Base-by-base conservation (phyloP, 2,797 vertebrate genomes). In the Megalops cyprinoides region DNA sequence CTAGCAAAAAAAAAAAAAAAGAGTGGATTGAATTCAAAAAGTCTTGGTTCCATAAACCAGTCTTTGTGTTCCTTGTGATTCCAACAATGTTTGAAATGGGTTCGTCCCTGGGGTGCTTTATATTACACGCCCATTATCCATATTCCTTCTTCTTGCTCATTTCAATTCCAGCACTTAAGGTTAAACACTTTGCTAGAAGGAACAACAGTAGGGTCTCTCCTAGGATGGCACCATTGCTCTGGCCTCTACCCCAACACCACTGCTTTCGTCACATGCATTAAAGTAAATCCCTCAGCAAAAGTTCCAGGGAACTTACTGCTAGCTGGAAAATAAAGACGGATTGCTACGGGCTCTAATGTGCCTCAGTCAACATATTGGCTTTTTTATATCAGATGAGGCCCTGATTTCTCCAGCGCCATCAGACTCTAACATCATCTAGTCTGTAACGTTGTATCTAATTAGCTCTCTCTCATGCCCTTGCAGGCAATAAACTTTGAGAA, bases 1-100 rank as follows among this genome's bases (percentile, higher is more conserved):
- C 92, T 92, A 91, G 88, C 84, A 89, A 90, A 88, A 89, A 87
- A 89, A 90, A 88, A 89, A 87, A 10, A 55, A 55, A n/a, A n/a
- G n/a, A n/a, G n/a, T n/a, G n/a, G n/a, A n/a, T n/a, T n/a, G n/a
- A n/a, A n/a, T n/a, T n/a, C 15, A 15, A 76, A 51, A 76, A 55
- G 49, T 55, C n/a, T n/a, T n/a, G n/a, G n/a, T 48, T 0, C 62
- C 51, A 46, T 69, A 58, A 79, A 67, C 58, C 44, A 77, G 65
- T 51, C 49, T 67, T 67, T 56, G 37, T 37, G 76, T 65, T 84
- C 88, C 87, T 81, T 73, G 82, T 83, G 86, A 85, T 77, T 73
- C 10, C 46, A 77, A 31, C 37, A 31, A n/a, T 44, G 37, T 37
- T 77, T 42, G 4, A 58, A 42, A 39, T 5, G 53, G 51, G 49